phyloP scores from a whole-genome alignment of 2,888 invertebrate species.

The Anarsia innoxiella region DNA sequence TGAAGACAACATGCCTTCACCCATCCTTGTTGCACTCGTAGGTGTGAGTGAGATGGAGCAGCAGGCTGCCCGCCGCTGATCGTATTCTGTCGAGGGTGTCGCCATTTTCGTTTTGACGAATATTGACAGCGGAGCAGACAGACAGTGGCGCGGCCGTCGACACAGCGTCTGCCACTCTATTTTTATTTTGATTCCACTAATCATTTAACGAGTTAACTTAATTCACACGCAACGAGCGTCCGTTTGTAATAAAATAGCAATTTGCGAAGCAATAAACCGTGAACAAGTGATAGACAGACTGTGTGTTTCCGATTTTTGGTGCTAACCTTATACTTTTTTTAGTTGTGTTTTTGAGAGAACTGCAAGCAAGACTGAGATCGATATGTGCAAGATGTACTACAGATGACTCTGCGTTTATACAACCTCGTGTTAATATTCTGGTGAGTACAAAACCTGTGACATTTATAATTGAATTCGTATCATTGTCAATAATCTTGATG shows the following conservation, averaged over 20 bases:
- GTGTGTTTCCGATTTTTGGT: constrained; percentile 52
- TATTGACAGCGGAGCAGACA: constrained; percentile 80
- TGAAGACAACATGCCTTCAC: constrained; percentile 60
- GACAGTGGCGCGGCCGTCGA: constrained; percentile 71
- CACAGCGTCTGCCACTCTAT: constrained; percentile 68
- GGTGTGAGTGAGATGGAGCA: constrained; percentile 35
- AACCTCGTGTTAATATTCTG: constrained; percentile 53
- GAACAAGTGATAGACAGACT: constrained; percentile 49
- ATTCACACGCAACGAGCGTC: constrained; percentile 37
- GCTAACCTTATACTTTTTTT: constrained; percentile 70
- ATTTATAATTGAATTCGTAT: constrained; percentile 14
- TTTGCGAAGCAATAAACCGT: constrained; percentile 39
- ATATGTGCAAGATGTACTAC: constrained; percentile 73
- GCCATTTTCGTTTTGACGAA: constrained; percentile 84
- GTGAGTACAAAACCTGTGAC: constrained; percentile 43
- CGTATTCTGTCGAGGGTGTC: constrained; percentile 78
- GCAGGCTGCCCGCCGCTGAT: constrained; percentile 60
- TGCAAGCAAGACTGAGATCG: constrained; percentile 73
- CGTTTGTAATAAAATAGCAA: constrained; percentile 41
- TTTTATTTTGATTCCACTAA: constrained; percentile 71
- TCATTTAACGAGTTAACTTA: constrained; percentile 36
- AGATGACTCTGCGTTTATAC: constrained; percentile 64
- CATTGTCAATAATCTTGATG: constrained; percentile 23
- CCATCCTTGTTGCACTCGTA: constrained; percentile 37
- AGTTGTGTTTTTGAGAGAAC: constrained; percentile 69